Percentiles rank a stretch among this genome's conserved stretches.
phyloP scores from a whole-genome alignment of 2,113 vertebrate species.

The Edolisoma coerulescens region DNA sequence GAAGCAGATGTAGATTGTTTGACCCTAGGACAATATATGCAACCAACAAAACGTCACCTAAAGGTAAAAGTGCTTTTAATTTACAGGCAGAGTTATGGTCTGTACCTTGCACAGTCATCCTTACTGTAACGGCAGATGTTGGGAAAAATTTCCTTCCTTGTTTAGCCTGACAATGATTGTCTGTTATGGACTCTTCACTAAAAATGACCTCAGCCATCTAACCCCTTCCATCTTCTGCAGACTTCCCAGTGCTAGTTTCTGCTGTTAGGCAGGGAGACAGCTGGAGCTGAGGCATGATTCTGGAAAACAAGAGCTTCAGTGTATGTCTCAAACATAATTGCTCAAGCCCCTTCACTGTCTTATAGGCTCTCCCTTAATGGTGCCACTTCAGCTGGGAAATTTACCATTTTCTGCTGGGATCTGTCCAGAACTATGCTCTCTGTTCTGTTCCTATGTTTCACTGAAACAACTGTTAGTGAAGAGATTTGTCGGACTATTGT shows the following conservation, averaged over 20 bases:
- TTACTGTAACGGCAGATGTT: neutral
- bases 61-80: conserved; percentile 75
- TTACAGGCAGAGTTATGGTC: neutral
- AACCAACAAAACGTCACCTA: conserved; percentile 94
- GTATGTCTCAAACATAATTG: neutral
- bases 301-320: neutral
- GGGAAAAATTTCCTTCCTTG: neutral
- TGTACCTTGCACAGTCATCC: neutral
- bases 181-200: neutral
- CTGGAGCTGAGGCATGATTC: neutral
- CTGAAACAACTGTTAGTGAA: neutral
- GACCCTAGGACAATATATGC: conserved; percentile 98
- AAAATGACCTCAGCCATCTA: neutral
- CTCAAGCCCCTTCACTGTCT: neutral
- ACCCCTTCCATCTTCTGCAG: neutral
- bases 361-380: neutral
- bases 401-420: neutral
- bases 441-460: neutral
- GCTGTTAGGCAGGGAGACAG: neutral
- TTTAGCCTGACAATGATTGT: neutral
- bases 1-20: conserved; percentile 90
- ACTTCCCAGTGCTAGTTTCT: neutral
- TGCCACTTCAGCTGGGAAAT: neutral
- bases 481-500: neutral
- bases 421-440: neutral